A percentile compares a stretch with the other conserved stretches of the same genome.
phyloP scores from a whole-genome alignment of 2,888 invertebrate genomes.

The Tethea ocularis region DNA sequence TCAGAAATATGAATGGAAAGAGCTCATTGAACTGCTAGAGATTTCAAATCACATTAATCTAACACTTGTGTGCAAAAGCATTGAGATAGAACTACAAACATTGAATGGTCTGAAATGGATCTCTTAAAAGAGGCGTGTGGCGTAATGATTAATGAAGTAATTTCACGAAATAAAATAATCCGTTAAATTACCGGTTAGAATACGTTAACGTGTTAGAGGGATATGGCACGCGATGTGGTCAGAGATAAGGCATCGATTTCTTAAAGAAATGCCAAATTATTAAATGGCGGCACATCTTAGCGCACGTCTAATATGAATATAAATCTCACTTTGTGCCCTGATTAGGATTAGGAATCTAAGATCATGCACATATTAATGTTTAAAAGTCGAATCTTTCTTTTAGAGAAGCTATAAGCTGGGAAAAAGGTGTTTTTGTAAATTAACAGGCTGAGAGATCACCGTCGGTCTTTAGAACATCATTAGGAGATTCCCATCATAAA shows the following conservation, averaged over 20 bases:
- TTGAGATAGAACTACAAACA: background rate
- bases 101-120: background rate
- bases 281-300: background rate
- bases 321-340: background rate
- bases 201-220: slow-evolving; percentile 7
- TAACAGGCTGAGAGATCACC: background rate
- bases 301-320: background rate
- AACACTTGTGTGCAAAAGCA: slow-evolving; percentile 1
- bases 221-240: slow-evolving; percentile 7
- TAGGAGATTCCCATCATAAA: no score
- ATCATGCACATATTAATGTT: background rate
- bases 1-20: background rate
- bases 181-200: slow-evolving; percentile 10
- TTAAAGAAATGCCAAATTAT: background rate
- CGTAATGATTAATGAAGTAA: background rate
- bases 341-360: background rate
- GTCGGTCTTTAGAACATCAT: background rate
- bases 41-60: slow-evolving; percentile 1
- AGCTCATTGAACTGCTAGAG: background rate
- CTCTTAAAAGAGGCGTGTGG: background rate
- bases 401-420: no score
- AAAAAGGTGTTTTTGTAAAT: no score
- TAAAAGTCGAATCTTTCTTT: background rate
- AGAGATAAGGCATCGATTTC: background rate
- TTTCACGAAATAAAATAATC: slow-evolving; percentile 12